Evolutionary conservation across 2,888 invertebrate species (phyloP).

Genomic region (Drosophila basisetae): DNA sequence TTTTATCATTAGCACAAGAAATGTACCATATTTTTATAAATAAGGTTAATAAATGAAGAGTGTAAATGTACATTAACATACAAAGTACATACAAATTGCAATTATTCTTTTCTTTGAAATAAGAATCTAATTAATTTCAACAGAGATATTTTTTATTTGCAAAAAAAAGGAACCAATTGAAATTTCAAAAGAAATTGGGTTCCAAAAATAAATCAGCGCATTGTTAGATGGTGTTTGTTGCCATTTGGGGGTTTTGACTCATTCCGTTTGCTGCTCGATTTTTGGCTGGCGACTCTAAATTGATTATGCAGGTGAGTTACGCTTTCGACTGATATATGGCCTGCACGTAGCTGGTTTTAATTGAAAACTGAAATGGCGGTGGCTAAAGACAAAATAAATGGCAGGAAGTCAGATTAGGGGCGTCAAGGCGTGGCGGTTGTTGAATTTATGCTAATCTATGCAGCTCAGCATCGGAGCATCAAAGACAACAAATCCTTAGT

Average conservation of each 20-base stretch:
- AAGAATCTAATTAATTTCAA: constrained; percentile 3
- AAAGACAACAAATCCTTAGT: constrained; percentile 39
- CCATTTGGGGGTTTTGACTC: constrained; percentile 6
- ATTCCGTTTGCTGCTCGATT: constrained; percentile 5
- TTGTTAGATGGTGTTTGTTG: constrained; percentile 12
- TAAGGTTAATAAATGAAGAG: neutral
- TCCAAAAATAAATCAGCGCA: constrained; percentile 19
- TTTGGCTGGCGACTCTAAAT: constrained; percentile 39
- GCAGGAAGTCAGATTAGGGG: constrained; percentile 16
- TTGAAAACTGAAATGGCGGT: constrained; percentile 68
- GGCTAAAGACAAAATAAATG: constrained; percentile 26
- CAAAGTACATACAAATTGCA: neutral
- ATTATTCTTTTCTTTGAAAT: neutral
- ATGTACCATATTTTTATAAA: neutral
- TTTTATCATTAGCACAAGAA: neutral
- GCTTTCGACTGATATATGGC: constrained; percentile 62
- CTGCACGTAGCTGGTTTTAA: constrained; percentile 62
- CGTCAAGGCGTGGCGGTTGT: constrained; percentile 43
- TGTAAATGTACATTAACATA: neutral
- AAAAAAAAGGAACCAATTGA: neutral
- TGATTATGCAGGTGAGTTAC: constrained; percentile 74
- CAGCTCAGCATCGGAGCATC: constrained; percentile 56
- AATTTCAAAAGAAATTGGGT: constrained; percentile 9
- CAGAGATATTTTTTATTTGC: neutral
- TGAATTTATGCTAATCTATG: constrained; percentile 79